A percentile compares a stretch with the other conserved stretches of the same genome.
Conservation (phyloP, 2,797 vertebrate species). For the Sebastes cheni region DNA sequence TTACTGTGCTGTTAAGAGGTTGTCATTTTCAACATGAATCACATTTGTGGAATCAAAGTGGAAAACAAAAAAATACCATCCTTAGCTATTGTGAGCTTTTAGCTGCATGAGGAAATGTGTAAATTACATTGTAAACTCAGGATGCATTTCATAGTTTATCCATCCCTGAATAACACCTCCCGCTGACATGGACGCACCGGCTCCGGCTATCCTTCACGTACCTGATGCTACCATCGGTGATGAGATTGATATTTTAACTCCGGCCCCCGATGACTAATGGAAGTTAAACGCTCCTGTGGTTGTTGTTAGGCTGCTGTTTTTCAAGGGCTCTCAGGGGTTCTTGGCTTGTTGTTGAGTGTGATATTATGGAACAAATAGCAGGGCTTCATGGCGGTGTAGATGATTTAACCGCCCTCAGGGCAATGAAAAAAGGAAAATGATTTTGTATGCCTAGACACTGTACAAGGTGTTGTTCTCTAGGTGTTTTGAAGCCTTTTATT, state of each 20-base stretch:
- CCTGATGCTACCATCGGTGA: slow-evolving; percentile 38
- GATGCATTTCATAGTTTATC: slow-evolving; percentile 24
- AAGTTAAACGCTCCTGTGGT: slow-evolving; percentile 73
- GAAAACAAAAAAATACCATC: neutral
- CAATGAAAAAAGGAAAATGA: slow-evolving; percentile 62
- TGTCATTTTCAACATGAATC: neutral
- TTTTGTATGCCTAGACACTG: slow-evolving; percentile 53
- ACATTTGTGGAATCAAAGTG: neutral
- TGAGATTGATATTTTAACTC: slow-evolving; percentile 65
- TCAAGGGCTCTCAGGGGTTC: slow-evolving; percentile 73
- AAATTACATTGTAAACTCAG: slow-evolving; percentile 13
- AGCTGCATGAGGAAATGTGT: neutral
- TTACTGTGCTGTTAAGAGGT: neutral
- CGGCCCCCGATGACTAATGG: slow-evolving; percentile 64
- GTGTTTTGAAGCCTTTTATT: slow-evolving; percentile 39
- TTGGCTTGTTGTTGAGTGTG: slow-evolving; percentile 76
- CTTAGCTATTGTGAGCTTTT: neutral
- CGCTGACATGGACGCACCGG: slow-evolving; percentile 25
- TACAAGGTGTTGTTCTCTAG: slow-evolving; percentile 55
- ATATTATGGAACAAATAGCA: slow-evolving; percentile 80
- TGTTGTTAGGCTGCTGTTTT: slow-evolving; percentile 77
- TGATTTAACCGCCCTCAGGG: slow-evolving; percentile 76
- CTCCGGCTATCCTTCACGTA: slow-evolving; percentile 17
- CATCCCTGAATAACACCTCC: slow-evolving; percentile 39
- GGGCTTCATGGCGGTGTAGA: slow-evolving; percentile 71